Evolutionary conservation across 2,888 invertebrate genomes (phyloP).

Genomic region (Sacculina carcini): DNA sequence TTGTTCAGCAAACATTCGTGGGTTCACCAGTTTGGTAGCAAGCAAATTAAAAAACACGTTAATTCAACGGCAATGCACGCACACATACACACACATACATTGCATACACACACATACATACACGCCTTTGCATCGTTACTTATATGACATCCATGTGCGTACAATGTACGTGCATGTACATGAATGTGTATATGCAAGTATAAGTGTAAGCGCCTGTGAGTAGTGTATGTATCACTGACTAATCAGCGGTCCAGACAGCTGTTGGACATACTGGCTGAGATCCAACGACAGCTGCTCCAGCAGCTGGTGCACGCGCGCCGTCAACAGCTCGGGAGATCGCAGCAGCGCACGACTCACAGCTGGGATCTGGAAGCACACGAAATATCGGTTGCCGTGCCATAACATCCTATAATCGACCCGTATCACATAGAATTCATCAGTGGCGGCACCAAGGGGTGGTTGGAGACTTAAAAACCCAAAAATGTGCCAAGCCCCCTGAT

Average conservation of each 20-base stretch:
- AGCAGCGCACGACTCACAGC: constrained; percentile 1
- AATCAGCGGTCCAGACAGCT: not conserved
- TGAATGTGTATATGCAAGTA: not conserved
- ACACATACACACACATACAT: not conserved
- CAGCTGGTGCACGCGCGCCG: not conserved
- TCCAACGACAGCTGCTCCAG: not conserved
- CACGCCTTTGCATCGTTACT: not conserved
- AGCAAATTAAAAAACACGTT: too few relatives aligned
- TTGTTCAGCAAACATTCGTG: not conserved
- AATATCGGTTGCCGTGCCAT: too few relatives aligned
- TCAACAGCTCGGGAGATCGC: not conserved
- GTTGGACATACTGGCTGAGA: not conserved
- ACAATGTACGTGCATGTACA: not conserved
- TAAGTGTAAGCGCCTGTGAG: not conserved
- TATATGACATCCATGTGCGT: not conserved
- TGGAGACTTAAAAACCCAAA: too few relatives aligned
- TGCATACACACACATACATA: not conserved
- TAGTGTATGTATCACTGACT: not conserved
- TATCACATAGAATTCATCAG: not conserved
- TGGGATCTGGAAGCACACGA: not conserved
- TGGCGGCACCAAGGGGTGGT: not conserved
- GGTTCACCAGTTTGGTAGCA: too few relatives aligned
- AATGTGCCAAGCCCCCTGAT: too few relatives aligned
- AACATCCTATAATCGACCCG: too few relatives aligned
- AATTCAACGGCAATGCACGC: too few relatives aligned